Conservation (phyloP, 1,140 invertebrate species). For the Drosophila sp. region DNA sequence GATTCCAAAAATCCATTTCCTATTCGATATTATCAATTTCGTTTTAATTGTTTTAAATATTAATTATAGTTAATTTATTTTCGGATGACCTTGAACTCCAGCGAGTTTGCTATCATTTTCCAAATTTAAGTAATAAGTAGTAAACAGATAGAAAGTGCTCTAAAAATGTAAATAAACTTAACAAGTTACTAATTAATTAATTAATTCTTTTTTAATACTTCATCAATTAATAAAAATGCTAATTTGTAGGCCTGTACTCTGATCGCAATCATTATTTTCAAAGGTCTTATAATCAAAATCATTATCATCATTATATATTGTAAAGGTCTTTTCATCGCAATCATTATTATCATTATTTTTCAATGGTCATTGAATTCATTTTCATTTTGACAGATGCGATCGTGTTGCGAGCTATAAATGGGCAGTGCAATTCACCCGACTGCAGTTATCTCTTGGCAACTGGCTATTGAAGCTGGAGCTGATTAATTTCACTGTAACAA, state of each 20-base stretch:
- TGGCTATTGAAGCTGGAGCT: background rate
- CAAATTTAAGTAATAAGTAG: too few species aligned
- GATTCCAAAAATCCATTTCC: too few species aligned
- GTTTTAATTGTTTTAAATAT: too few species aligned
- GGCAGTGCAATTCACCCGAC: background rate
- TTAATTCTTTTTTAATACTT: too few species aligned
- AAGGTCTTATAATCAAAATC: constrained; percentile 4
- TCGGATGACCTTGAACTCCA: too few species aligned
- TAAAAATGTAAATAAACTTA: too few species aligned
- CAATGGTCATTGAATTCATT: constrained; percentile 8
- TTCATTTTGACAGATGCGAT: background rate
- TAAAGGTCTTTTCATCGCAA: constrained; percentile 9
- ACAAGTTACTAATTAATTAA: too few species aligned
- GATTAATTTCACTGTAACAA: background rate
- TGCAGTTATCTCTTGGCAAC: background rate
- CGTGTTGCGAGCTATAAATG: background rate
- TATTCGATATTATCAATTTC: too few species aligned
- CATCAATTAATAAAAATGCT: background rate
- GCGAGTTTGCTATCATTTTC: too few species aligned
- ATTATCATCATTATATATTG: background rate
- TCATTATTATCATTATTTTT: constrained; percentile 7
- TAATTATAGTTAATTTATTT: too few species aligned
- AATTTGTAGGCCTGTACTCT: background rate
- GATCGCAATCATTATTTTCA: constrained; percentile 8
- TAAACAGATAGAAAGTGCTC: too few species aligned